Conservation (phyloP, 2,797 vertebrate genomes). For the Poeciliopsis infans region DNA sequence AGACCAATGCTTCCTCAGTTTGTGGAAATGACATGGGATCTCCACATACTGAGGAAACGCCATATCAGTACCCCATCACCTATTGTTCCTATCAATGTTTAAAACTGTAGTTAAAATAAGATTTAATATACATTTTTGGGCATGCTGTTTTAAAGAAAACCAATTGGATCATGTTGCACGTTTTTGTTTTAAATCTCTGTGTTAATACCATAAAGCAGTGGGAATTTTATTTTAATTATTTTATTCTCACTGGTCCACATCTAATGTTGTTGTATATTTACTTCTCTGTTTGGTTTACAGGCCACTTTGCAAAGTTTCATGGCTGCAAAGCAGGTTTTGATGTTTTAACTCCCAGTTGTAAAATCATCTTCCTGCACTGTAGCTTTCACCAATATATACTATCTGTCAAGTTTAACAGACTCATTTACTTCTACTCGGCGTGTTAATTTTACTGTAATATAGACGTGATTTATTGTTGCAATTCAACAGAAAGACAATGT, state of each 20-base stretch:
- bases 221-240: not conserved
- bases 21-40: not conserved
- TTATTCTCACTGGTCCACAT: not conserved
- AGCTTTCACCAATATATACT: slow-evolving; percentile 11
- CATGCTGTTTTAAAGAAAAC: not conserved
- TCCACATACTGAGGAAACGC: no score
- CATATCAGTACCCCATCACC: not conserved
- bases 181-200: not conserved
- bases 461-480: slow-evolving; percentile 43
- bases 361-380: slow-evolving; percentile 11
- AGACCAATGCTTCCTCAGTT: not conserved
- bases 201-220: not conserved
- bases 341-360: not conserved
- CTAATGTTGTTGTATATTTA: not conserved
- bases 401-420: slow-evolving; percentile 49
- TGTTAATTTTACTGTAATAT: slow-evolving; percentile 57
- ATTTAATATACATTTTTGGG: not conserved
- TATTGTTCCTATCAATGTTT: not conserved
- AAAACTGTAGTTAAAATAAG: not conserved
- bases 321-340: slow-evolving; percentile 3
- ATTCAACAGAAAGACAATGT: slow-evolving; percentile 38
- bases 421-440: slow-evolving; percentile 37
- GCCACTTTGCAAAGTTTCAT: not conserved
- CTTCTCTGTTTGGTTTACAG: slow-evolving; percentile 17
- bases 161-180: not conserved